Base-by-base conservation (phyloP, 2,797 vertebrate genomes). In the Phoeniculus purpureus region DNA sequence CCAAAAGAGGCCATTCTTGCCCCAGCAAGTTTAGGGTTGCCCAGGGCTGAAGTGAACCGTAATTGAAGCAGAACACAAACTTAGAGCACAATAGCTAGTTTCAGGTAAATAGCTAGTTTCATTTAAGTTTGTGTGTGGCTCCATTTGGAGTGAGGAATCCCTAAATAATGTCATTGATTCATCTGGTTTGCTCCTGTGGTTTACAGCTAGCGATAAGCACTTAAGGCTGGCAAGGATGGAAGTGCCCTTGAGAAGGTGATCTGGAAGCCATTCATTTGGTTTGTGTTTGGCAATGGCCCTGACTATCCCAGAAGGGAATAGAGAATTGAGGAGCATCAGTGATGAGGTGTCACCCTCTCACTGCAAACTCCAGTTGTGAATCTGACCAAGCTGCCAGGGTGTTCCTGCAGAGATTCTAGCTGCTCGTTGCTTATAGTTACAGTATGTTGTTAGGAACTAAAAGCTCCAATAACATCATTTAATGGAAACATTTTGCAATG, bases 151-250 rank as follows among this genome's bases (percentile, higher is more conserved):
- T n/a, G 56, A 71, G 81, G 47, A 32, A 90, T 25, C 62, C 50
- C 51, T 84, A 71, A 95, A 45, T 86, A 82, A 74, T 93, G 81
- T 71, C 45, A 51, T 77, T 91, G 77, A 74, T 92, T 64, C 40
- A 79, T 79, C 56, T 70, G 45, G 5, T 72, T 87, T 89, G 52
- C 40, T 55, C 9, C 73, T 81, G 73, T 83, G 78, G 78, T 89
- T 89, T 89, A 40, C 59, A 62, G 56, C 58, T 85, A 76, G 66
- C 32, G 87, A 70, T 91, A 87, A 87, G 73, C 73, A 64, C 71
- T 91, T 83, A 16, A 29, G 62, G 34, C 48, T 74, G 76, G 29
- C 58, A 59, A 23, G 34, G 27, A 61, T 43, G 70, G 59, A 29
- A 62, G 12, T 51, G 40, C 16, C 23, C 74, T 85, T 77, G 65